Evolutionary conservation across 2,888 invertebrate genomes (phyloP).

Genomic region (Plebejus melissa): DNA sequence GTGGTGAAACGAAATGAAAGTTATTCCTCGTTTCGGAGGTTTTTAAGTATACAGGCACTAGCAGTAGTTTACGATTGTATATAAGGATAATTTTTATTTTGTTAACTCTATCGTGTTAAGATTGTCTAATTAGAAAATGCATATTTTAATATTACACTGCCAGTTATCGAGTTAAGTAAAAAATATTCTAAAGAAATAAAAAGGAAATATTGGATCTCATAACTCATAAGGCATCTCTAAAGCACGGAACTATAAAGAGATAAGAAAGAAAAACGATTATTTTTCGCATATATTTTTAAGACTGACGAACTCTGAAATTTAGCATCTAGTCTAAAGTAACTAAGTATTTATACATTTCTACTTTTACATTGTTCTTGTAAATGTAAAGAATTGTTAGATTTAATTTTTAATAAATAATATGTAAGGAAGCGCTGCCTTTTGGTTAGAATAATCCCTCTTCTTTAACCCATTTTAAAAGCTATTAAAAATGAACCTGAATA

Average conservation of each 20-base stretch:
- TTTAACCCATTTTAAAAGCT: no score
- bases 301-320: constrained; percentile 32
- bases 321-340: constrained; percentile 40
- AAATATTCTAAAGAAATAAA: background rate
- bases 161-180: background rate
- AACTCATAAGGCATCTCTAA: background rate
- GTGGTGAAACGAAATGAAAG: no score
- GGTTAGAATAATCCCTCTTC: background rate
- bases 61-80: background rate
- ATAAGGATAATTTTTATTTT: background rate
- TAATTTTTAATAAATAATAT: constrained; percentile 34
- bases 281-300: constrained; percentile 27
- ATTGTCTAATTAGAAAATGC: background rate
- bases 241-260: background rate
- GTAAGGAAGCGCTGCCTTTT: background rate
- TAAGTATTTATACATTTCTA: constrained; percentile 33
- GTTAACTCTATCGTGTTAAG: background rate
- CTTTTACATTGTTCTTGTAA: constrained; percentile 34
- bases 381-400: constrained; percentile 34
- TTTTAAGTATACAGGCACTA: no score
- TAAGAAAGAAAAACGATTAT: background rate
- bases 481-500: no score
- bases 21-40: no score
- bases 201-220: background rate
- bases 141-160: background rate